These are phyloP conservation scores for Xestobium rufovillosum DNA, from an alignment of 2,888 invertebrate genomes.

Conservation along the genomic window DNA sequence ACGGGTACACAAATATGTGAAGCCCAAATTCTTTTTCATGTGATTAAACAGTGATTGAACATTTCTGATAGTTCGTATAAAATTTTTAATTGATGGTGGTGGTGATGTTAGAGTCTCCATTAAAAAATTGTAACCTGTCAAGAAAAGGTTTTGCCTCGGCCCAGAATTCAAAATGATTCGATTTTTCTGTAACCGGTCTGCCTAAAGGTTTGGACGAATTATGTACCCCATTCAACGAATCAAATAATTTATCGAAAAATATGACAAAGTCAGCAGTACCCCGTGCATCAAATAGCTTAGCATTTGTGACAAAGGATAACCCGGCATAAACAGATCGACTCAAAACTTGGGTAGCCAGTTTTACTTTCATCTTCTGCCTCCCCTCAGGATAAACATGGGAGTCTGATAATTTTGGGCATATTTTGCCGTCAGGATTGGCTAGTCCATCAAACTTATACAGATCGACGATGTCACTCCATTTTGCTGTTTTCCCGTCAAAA, in stretches of 20 bases:
- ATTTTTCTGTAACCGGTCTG: too few relatives aligned
- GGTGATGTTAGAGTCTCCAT: too few relatives aligned
- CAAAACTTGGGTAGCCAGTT: background rate
- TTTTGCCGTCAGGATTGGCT: constrained; percentile 1
- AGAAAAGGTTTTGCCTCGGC: too few relatives aligned
- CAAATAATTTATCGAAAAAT: background rate
- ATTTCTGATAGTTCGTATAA: too few relatives aligned
- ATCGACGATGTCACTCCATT: background rate
- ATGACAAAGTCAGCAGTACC: constrained; percentile 1
- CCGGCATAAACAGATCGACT: background rate
- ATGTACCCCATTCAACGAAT: too few relatives aligned
- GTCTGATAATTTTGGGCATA: background rate
- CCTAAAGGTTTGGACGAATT: background rate
- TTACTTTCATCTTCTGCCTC: background rate
- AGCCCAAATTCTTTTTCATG: too few relatives aligned
- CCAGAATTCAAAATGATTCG: too few relatives aligned
- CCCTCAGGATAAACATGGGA: background rate
- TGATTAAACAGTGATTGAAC: too few relatives aligned
- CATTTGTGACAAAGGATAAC: background rate
- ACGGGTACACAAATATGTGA: too few relatives aligned
- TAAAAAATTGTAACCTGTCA: too few relatives aligned
- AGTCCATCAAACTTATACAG: background rate
- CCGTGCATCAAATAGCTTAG: background rate
- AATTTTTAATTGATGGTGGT: too few relatives aligned
- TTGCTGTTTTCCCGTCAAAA: constrained; percentile 1